A percentile compares a stretch with the other conserved stretches of the same genome.
Evolutionary conservation across 2,888 invertebrate species (phyloP).

Genomic region (Lasius fuliginosus): DNA sequence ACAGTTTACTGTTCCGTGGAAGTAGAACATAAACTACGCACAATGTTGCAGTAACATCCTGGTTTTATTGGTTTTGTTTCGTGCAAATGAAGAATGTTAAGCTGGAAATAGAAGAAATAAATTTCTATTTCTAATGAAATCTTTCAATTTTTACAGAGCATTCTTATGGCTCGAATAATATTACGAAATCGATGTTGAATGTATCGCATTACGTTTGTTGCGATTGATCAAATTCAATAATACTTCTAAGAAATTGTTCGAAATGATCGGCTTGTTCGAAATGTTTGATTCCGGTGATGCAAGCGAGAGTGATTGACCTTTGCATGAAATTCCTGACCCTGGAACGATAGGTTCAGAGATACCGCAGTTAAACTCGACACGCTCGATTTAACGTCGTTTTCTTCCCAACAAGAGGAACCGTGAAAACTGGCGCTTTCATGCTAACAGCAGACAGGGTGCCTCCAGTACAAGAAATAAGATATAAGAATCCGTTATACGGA

Average conservation of each 20-base stretch:
- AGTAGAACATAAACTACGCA: slow-evolving; percentile 36
- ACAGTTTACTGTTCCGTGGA: slow-evolving; percentile 55
- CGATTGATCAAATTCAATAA: neutral
- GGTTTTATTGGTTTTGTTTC: slow-evolving; percentile 15
- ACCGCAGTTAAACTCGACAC: slow-evolving; percentile 67
- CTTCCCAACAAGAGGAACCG: slow-evolving; percentile 46
- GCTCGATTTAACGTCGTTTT: slow-evolving; percentile 59
- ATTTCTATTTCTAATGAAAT: neutral
- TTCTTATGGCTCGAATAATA: neutral
- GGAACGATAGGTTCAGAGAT: slow-evolving; percentile 60
- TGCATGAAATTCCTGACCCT: slow-evolving; percentile 73
- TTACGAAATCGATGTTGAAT: neutral
- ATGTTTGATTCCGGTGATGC: slow-evolving; percentile 61
- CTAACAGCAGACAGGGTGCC: slow-evolving; percentile 7
- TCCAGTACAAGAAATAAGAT: slow-evolving; percentile 26
- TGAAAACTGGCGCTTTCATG: slow-evolving; percentile 37
- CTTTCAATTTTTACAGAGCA: neutral
- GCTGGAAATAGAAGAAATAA: neutral
- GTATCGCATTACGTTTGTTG: neutral
- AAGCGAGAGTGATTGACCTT: slow-evolving; percentile 75
- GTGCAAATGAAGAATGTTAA: neutral
- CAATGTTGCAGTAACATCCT: slow-evolving; percentile 24
- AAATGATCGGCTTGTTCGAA: slow-evolving; percentile 57
- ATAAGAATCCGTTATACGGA: slow-evolving; percentile 31
- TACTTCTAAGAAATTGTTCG: slow-evolving; percentile 26